Conservation (phyloP, 2,888 invertebrate species). For the Isotomurus palustris region DNA sequence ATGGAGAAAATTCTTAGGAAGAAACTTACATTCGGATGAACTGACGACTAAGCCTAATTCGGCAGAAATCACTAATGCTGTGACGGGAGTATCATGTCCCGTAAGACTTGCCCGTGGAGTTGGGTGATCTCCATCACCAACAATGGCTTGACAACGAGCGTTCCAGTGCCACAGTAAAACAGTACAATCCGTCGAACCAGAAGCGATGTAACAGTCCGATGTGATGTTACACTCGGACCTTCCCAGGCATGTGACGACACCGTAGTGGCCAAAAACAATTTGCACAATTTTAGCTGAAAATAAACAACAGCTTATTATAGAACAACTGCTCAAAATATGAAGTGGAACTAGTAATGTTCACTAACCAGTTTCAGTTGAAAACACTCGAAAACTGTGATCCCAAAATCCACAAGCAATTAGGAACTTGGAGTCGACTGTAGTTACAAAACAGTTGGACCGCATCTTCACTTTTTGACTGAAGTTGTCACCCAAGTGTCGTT, state of each 20-base stretch:
- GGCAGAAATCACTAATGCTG: conserved; percentile 92
- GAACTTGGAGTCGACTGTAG: conserved; percentile 94
- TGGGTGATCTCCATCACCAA: conserved; percentile 92
- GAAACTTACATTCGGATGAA: conserved; percentile 65
- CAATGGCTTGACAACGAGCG: conserved; percentile 91
- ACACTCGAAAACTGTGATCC: conserved; percentile 98
- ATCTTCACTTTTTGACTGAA: conserved; percentile 95
- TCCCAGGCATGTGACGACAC: conserved; percentile 95
- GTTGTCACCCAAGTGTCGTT: conserved; percentile 93
- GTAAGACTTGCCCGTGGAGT: conserved; percentile 95
- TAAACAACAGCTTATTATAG: conserved; percentile 18
- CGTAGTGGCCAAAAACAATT: conserved; percentile 98
- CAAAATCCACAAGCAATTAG: conserved; percentile 98
- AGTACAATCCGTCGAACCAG: conserved; percentile 96
- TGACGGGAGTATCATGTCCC: conserved; percentile 94
- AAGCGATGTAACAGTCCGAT: conserved; percentile 98
- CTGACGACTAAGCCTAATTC: conserved; percentile 96
- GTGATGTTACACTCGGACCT: conserved; percentile 97
- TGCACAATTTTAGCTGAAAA: conserved; percentile 89
- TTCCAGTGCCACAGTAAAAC: conserved; percentile 99
- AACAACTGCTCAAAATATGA: not conserved
- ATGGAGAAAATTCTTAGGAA: too few species aligned
- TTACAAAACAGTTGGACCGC: conserved; percentile 91
- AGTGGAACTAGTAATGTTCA: not conserved
- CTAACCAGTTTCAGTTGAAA: conserved; percentile 88